These are phyloP conservation scores for Halocynthia roretzi DNA, from an alignment of 23 tunicate species.

Conservation along the genomic window DNA sequence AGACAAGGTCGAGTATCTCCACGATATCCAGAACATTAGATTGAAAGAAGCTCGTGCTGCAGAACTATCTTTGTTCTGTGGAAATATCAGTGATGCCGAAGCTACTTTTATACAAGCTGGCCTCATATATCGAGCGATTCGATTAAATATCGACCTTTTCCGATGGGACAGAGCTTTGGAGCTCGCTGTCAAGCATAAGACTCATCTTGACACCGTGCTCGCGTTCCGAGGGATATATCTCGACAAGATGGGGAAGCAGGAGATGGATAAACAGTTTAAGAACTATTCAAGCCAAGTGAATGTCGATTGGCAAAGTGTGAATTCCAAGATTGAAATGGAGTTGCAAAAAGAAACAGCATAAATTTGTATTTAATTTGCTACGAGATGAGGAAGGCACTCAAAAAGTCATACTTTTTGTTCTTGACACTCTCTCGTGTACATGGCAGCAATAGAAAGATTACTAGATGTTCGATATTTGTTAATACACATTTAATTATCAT, in stretches of 20 bases:
- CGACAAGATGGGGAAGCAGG: slow-evolving; percentile 42
- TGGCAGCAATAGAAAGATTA: no score
- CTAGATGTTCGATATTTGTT: no score
- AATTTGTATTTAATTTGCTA: no score
- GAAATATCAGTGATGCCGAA: slow-evolving; percentile 67
- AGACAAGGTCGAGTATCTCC: slow-evolving; percentile 78
- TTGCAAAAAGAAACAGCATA: slow-evolving; percentile 19
- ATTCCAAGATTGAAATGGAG: slow-evolving; percentile 63
- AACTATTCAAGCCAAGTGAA: slow-evolving; percentile 50
- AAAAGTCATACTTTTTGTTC: no score
- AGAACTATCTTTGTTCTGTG: slow-evolving; percentile 71
- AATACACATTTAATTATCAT: no score
- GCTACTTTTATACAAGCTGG: slow-evolving; percentile 59
- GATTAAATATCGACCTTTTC: slow-evolving; percentile 71
- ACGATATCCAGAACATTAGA: slow-evolving; percentile 49
- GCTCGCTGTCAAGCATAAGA: slow-evolving; percentile 80
- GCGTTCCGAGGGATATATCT: slow-evolving; percentile 67
- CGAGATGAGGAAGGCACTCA: no score
- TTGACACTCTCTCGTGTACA: no score
- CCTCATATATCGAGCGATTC: slow-evolving; percentile 63
- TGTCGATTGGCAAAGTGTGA: slow-evolving; percentile 37
- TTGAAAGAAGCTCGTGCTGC: slow-evolving; percentile 61
- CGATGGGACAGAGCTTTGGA: slow-evolving; percentile 89
- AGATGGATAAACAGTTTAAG: slow-evolving; percentile 60
- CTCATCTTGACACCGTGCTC: slow-evolving; percentile 92